Evolutionary conservation across 2,113 vertebrate genomes (phyloP).

Genomic region (Hystrix cristata): DNA sequence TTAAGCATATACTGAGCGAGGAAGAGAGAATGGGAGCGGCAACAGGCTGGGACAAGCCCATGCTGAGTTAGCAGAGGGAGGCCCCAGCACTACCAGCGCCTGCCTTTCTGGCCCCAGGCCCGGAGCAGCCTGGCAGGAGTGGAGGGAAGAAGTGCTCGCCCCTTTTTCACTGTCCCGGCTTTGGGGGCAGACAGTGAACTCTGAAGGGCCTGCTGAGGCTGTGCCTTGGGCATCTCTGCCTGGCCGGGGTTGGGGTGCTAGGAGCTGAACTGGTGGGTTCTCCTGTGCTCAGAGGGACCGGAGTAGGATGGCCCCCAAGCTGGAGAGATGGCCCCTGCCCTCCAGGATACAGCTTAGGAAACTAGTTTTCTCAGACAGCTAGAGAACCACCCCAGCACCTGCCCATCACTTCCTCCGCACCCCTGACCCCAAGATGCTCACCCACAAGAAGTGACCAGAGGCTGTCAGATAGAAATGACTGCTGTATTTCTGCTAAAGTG

Average conservation of each 20-base stretch:
- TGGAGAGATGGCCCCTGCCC: background rate
- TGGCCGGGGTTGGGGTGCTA: background rate
- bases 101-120: background rate
- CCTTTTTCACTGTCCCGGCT: background rate
- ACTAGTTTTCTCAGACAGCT: background rate
- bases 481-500: conserved; percentile 76
- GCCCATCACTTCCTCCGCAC: background rate
- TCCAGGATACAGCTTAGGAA: background rate
- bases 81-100: background rate
- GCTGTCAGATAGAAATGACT: conserved; percentile 43
- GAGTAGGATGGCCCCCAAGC: background rate
- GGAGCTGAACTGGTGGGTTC: background rate
- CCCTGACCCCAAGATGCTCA: background rate
- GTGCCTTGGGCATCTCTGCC: background rate
- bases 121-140: background rate
- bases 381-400: background rate
- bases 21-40: background rate
- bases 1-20: background rate
- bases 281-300: background rate
- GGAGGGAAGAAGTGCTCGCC: background rate
- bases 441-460: conserved; percentile 8
- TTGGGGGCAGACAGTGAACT: background rate
- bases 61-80: background rate
- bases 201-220: background rate
- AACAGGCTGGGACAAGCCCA: background rate